phyloP scores from a whole-genome alignment of 1,140 invertebrate species.

The Drosophila mojavensis region DNA sequence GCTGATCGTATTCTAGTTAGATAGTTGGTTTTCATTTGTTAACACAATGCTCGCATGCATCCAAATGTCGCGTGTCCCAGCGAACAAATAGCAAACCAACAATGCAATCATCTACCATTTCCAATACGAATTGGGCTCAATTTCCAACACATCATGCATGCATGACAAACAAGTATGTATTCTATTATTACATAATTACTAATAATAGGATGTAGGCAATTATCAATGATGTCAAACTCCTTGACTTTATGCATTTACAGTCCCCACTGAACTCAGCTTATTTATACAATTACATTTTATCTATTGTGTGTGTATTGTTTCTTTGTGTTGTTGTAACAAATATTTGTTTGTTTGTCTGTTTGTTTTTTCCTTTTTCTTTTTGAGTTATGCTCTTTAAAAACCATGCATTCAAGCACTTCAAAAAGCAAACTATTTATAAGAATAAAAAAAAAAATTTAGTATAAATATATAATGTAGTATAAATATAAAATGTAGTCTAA shows the following conservation, averaged over 20 bases:
- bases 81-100: background rate
- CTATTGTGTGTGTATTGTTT: background rate
- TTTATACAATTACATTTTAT: too few relatives aligned
- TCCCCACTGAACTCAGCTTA: background rate
- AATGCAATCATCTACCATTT: constrained; percentile 10
- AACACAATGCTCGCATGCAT: constrained; percentile 28
- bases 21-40: background rate
- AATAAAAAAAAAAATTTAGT: background rate
- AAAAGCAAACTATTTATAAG: background rate
- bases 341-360: background rate
- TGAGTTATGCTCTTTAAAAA: constrained; percentile 26
- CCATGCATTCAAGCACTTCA: constrained; percentile 16
- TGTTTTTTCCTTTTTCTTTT: constrained; percentile 8
- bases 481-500: background rate
- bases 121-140: constrained; percentile 24
- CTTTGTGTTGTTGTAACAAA: too few relatives aligned
- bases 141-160: constrained; percentile 11
- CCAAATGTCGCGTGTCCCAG: constrained; percentile 15
- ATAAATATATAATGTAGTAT: background rate
- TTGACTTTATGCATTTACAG: constrained; percentile 21
- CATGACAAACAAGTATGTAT: background rate
- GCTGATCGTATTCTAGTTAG: constrained; percentile 7
- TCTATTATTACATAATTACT: constrained; percentile 1
- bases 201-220: too few relatives aligned
- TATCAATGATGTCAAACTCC: background rate